Evolutionary conservation across 2,888 invertebrate genomes (phyloP), one percentile per base, ranked within the genome.

Genomic region (Tachystola acroxantha): DNA sequence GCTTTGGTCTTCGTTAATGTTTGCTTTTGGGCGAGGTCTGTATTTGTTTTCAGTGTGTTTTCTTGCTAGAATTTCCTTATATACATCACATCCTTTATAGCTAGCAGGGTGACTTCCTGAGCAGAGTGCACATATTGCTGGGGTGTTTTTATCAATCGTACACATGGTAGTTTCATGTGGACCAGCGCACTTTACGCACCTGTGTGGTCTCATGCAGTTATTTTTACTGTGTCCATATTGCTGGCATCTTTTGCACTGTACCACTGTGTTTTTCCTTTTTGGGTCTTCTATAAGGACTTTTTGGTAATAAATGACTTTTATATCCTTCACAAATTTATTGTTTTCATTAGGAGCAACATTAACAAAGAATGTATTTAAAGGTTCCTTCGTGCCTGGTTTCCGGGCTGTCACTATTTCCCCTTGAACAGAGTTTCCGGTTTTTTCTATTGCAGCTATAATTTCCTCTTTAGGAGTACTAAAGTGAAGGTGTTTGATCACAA

Each of bases 191-290:
- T 34, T 34, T 10, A 34, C 34, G n/a, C 34, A 34, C 5, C 16
- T 9, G 12, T 26, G 27, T 1, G 27, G 26, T 7, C 27, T 26
- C n/a, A n/a, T n/a, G n/a, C n/a, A n/a, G n/a, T n/a, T n/a, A n/a
- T n/a, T n/a, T n/a, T n/a, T n/a, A n/a, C 34, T 26, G 27, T 48
- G 48, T 1, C 46, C 48, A 35, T 48, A 48, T 34, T 54, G 50
- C 19, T 54, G 51, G 22, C 51, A 54, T 13, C 45, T 35, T 12
- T 42, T 43, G 26, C 53, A 51, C 25, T 50, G 50, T 2, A 36
- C 31, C 2, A 49, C 26, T 2, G 38, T 22, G 7, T 20, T 48
- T 16, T 12, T 36, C 26, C 48, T 52, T 20, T 24, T 32, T 3
- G 34, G 34, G 11, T 34, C 34, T 10, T 34, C 34, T 10, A 34